Conservation (phyloP, 2,888 invertebrate genomes). For the Hyposoter didymator region DNA sequence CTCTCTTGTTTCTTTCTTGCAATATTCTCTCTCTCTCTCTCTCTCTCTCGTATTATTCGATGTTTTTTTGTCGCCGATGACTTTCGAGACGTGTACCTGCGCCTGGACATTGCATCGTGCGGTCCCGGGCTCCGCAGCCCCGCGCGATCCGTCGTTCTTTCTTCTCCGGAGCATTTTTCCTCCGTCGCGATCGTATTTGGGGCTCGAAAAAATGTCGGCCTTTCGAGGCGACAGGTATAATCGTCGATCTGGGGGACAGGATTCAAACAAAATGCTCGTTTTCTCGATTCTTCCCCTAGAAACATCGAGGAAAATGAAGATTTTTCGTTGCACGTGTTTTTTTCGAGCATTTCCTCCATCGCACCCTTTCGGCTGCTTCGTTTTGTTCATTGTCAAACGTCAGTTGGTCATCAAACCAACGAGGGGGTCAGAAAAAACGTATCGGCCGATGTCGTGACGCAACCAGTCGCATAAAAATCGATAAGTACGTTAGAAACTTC, state of each 20-base stretch:
- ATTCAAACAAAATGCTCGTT: neutral
- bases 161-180: neutral
- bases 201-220: neutral
- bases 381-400: neutral
- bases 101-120: slow-evolving; percentile 12
- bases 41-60: neutral
- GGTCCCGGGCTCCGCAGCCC: neutral
- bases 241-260: neutral
- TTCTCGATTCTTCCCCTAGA: neutral
- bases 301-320: neutral
- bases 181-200: neutral
- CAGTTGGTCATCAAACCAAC: slow-evolving; percentile 48
- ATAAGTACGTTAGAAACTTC: slow-evolving; percentile 65
- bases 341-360: neutral
- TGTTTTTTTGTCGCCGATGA: slow-evolving; percentile 33
- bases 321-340: neutral
- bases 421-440: slow-evolving; percentile 5
- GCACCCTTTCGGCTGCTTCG: neutral
- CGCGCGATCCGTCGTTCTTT: neutral
- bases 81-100: slow-evolving; percentile 63
- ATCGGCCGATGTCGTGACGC: neutral
- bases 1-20: slow-evolving; percentile 11
- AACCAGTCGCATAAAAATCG: slow-evolving; percentile 45
- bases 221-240: slow-evolving; percentile 33
- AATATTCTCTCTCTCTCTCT: slow-evolving; percentile 21